A percentile compares a stretch with the other conserved stretches of the same genome.
Evolutionary conservation across 2,113 vertebrate genomes (phyloP).

Genomic region (Sinocyclocheilus rhinocerous): DNA sequence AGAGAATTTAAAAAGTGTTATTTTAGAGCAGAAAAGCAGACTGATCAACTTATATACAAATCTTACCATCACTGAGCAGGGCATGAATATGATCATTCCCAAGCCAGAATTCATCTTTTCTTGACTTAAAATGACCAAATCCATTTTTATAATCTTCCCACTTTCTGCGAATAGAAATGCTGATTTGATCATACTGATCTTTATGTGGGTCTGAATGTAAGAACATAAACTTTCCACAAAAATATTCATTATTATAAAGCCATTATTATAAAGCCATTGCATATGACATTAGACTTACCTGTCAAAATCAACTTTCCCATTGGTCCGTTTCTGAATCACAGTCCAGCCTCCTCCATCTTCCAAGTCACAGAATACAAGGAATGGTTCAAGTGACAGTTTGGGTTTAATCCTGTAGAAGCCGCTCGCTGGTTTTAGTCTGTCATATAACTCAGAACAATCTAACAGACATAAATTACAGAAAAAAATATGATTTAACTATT

Average conservation of each 20-base stretch:
- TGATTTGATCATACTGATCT: not conserved
- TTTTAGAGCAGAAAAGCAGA: not conserved
- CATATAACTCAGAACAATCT: constrained; percentile 85
- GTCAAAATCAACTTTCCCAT: constrained; percentile 85
- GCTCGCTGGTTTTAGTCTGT: constrained; percentile 68
- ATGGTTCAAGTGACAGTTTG: constrained; percentile 74
- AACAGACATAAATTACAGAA: constrained; percentile 4
- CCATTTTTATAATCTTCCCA: constrained; percentile 89
- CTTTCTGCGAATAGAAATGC: constrained; percentile 69
- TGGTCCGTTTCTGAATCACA: constrained; percentile 82
- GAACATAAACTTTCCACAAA: not conserved
- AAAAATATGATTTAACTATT: not conserved
- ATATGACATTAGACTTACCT: constrained; percentile 68
- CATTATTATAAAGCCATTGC: not conserved
- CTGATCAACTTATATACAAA: not conserved
- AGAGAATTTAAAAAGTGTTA: constrained; percentile 22
- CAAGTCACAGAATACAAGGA: constrained; percentile 89
- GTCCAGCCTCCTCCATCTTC: constrained; percentile 90
- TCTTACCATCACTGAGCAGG: constrained; percentile 78
- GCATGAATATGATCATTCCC: constrained; percentile 85
- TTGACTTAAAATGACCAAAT: constrained; percentile 85
- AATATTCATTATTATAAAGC: not conserved
- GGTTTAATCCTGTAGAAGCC: constrained; percentile 87
- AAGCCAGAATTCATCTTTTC: constrained; percentile 89
- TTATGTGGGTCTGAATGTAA: not conserved